phyloP scores from a whole-genome alignment of 2,888 invertebrate species.

The Chydorus sphaericus region DNA sequence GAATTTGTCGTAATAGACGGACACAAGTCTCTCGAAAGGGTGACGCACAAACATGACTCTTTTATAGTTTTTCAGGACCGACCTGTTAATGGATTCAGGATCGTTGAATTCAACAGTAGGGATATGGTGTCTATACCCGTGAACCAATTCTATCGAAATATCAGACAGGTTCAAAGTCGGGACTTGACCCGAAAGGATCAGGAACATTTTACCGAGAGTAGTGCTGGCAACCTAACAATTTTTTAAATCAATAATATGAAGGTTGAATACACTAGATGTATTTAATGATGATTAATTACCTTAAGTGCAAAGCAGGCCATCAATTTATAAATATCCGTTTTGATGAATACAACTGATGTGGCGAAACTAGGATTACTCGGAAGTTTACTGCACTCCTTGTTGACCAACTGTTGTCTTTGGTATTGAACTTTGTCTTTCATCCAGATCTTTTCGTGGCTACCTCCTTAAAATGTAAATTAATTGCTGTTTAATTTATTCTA shows the following conservation, averaged over 20 bases:
- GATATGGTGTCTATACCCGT: conserved; percentile 38
- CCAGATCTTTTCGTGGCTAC: too few relatives aligned
- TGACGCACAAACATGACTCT: conserved; percentile 76
- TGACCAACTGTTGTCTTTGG: too few relatives aligned
- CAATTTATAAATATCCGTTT: too few relatives aligned
- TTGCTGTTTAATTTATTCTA: too few relatives aligned
- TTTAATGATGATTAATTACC: too few relatives aligned
- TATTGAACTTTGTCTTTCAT: too few relatives aligned
- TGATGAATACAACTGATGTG: too few relatives aligned
- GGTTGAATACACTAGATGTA: too few relatives aligned
- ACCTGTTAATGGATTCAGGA: conserved; percentile 41
- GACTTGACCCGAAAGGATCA: conserved; percentile 60
- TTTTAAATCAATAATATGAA: too few relatives aligned
- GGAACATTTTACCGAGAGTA: conserved; percentile 83
- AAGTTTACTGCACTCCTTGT: too few relatives aligned
- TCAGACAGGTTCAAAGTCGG: conserved; percentile 54
- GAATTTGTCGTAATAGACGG: conserved; percentile 80
- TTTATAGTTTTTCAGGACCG: conserved; percentile 57
- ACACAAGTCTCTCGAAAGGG: conserved; percentile 76
- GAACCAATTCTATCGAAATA: conserved; percentile 61
- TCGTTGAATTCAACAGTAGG: conserved; percentile 43
- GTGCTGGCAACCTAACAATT: conserved; percentile 78
- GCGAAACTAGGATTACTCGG: too few relatives aligned
- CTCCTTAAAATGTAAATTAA: too few relatives aligned
- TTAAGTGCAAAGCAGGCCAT: conserved; percentile 89